Conservation (phyloP, 2,888 invertebrate genomes). For the Tachina fera region DNA sequence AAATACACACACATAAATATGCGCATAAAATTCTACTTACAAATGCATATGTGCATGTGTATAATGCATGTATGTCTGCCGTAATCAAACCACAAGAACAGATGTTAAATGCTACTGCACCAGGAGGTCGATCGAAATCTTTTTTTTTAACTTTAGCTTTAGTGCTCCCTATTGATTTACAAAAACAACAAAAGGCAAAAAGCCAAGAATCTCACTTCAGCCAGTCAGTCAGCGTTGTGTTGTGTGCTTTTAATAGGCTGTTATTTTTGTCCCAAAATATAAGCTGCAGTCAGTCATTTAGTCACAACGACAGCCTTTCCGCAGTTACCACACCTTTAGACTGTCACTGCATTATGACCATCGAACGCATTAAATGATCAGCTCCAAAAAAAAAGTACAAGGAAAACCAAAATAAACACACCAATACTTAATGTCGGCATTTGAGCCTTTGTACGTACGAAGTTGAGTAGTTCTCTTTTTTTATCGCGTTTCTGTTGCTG, state of each 20-base stretch:
- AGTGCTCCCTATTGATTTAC: conserved; percentile 58
- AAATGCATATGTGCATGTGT: background rate
- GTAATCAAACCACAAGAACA: conserved; percentile 72
- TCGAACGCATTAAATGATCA: conserved; percentile 68
- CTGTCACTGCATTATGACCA: conserved; percentile 71
- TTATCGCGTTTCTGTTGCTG: conserved; percentile 32
- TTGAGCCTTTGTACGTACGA: conserved; percentile 67
- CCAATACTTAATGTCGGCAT: conserved; percentile 66
- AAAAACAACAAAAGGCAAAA: conserved; percentile 2
- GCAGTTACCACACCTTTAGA: conserved; percentile 71
- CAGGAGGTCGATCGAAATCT: conserved; percentile 70
- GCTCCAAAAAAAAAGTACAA: conserved; percentile 1
- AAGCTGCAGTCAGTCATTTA: conserved; percentile 67
- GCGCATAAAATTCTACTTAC: conserved; percentile 14
- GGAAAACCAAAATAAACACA: conserved; percentile 38
- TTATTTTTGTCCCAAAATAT: conserved; percentile 60
- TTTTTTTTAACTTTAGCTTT: conserved; percentile 58
- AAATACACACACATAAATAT: conserved; percentile 14
- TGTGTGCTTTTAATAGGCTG: conserved; percentile 33
- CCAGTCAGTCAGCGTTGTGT: conserved; percentile 55
- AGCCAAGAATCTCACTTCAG: conserved; percentile 52
- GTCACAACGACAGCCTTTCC: conserved; percentile 63
- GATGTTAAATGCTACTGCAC: conserved; percentile 75
- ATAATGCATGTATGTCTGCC: conserved; percentile 19
- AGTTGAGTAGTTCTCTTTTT: conserved; percentile 40